A percentile compares a stretch with the other conserved stretches of the same genome.
These are phyloP conservation scores for Chrysochloris asiatica DNA, from an alignment of 2,113 vertebrate species.

Conservation along the genomic window DNA sequence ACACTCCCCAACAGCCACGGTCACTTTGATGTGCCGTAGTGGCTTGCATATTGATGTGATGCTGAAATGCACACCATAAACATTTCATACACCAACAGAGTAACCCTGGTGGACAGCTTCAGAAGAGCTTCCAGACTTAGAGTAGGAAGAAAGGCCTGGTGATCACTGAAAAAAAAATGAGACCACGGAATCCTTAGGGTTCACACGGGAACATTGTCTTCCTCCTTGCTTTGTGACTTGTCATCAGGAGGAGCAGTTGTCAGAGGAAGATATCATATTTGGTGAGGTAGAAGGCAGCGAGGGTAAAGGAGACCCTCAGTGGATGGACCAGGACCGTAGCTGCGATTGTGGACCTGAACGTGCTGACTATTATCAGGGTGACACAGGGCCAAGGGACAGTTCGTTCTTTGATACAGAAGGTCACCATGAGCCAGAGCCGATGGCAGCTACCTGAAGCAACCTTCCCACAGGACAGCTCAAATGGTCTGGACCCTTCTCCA, in stretches of 20 bases:
- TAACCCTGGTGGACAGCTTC: not conserved
- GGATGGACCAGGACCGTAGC: not conserved
- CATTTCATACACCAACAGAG: no score
- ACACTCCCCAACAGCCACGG: rapidly evolving
- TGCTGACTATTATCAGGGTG: not conserved
- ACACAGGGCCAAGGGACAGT: not conserved
- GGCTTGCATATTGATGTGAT: no score
- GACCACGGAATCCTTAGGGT: not conserved
- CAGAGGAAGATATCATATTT: not conserved
- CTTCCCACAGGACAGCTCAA: not conserved
- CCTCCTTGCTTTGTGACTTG: not conserved
- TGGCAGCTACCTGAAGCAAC: not conserved
- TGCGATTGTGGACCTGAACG: not conserved
- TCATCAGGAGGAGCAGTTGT: not conserved
- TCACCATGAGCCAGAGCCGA: not conserved
- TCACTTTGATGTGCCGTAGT: not conserved
- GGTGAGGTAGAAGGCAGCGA: not conserved
- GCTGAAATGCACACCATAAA: no score
- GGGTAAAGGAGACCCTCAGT: not conserved
- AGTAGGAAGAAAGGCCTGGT: not conserved
- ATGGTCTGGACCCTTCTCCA: not conserved
- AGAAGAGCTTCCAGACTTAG: not conserved
- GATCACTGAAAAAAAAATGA: not conserved
- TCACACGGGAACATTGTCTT: not conserved
- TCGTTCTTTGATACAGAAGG: not conserved